Base-by-base conservation (phyloP, 2,888 invertebrate genomes). In the Melinaea menophilus region DNA sequence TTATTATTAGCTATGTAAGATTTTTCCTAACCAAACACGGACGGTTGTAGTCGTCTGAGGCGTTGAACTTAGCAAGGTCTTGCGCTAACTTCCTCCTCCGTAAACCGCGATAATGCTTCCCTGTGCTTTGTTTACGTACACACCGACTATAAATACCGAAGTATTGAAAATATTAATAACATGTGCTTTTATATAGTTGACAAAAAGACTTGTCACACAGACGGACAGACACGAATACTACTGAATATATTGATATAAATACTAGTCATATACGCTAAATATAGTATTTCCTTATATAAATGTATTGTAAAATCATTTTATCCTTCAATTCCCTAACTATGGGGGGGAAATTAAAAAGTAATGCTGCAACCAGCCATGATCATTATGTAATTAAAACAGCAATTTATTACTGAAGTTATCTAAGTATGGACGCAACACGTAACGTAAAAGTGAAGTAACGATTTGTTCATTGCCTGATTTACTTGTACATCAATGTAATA, bases 1-100 rank as follows among this genome's bases (percentile, higher is more conserved):
- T 51, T 51, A 51, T 51, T 51, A 51, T 51, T 31, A 22, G 51
- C 31, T 51, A 3, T 31, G 31, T 31, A 51, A 51, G 51, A 51
- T 51, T 51, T 51, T 51, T 51, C 58, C 54, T 61, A 22, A 58
- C 56, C 58, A 63, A 62, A 54, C 54, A 51, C 57, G 13, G 62
- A 51, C 56, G 58, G 31, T 61, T 56, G 56, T 60, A 67, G 66
- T 69, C 64, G 78, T 78, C 66, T 62, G 65, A 69, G 74, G 69
- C 73, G 69, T 70, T 73, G 72, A 72, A 72, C 72, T 67, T 51
- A 55, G 62, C 62, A 73, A 72, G 69, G 73, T 65, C 63, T 59
- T 58, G 46, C 33, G 61, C 46, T 35, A 55, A 69, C 66, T 71
- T 71, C 70, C 71, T 63, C 58, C 57, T 63, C 37, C 56, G 59